Conservation (phyloP, 2,888 invertebrate genomes). For the Eupsilia transversa region DNA sequence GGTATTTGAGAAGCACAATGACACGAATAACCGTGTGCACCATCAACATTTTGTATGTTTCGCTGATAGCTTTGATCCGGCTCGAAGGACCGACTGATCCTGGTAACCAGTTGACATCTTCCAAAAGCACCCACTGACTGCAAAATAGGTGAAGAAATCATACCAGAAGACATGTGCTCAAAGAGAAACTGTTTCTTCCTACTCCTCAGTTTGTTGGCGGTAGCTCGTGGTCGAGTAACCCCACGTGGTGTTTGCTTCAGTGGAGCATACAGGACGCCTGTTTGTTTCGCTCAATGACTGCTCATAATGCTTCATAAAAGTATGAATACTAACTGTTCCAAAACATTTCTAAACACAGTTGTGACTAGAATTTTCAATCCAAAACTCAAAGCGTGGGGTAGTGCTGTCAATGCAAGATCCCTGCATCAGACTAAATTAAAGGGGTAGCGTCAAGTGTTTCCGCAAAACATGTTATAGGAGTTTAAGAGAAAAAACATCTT, state of each 20-base stretch:
- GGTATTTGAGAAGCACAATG: not conserved
- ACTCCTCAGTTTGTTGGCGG: not conserved
- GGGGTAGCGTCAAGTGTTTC: too few relatives aligned
- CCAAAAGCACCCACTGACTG: too few relatives aligned
- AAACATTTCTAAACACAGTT: not conserved
- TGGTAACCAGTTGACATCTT: not conserved
- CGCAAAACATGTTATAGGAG: not conserved
- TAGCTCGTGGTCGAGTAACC: constrained; percentile 57
- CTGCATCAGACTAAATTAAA: too few relatives aligned
- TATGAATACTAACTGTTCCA: constrained; percentile 3
- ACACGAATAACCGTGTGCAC: not conserved
- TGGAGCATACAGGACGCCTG: constrained; percentile 75
- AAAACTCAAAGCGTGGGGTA: not conserved
- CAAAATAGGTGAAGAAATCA: not conserved
- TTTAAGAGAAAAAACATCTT: not conserved
- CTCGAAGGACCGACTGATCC: not conserved
- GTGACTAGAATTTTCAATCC: too few relatives aligned
- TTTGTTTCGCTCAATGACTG: constrained; percentile 63
- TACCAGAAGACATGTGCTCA: not conserved
- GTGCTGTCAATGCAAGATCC: not conserved
- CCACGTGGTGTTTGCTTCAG: constrained; percentile 76
- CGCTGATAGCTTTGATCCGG: not conserved
- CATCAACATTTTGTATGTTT: not conserved
- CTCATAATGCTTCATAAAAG: constrained; percentile 25
- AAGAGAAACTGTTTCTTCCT: not conserved